phyloP scores from a whole-genome alignment of 2,797 vertebrate genomes.

The Diglossa cyanea region DNA sequence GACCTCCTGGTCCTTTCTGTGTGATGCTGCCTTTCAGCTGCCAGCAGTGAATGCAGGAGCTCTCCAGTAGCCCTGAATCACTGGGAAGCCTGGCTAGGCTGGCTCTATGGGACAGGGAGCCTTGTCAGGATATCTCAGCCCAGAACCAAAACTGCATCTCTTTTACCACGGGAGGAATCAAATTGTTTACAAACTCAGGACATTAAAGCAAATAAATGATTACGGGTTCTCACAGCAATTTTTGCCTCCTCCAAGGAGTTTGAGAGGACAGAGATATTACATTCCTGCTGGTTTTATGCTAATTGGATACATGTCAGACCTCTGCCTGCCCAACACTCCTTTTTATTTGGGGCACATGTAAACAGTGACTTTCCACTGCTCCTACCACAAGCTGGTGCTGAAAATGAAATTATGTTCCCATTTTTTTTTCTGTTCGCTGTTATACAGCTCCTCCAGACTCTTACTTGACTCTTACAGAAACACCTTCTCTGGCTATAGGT shows the following conservation, averaged over 20 bases:
- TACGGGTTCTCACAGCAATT: not conserved
- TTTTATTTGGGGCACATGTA: not conserved
- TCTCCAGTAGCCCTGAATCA: not conserved
- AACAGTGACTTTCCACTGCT: not conserved
- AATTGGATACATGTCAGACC: not conserved
- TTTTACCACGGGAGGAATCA: not conserved
- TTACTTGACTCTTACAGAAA: not conserved
- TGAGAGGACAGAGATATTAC: not conserved
- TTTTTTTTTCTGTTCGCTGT: not conserved
- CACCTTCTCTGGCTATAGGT: not conserved
- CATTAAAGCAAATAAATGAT: not conserved
- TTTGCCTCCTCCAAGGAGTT: not conserved
- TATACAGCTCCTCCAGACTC: not conserved
- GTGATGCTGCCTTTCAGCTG: not conserved
- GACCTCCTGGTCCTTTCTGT: not conserved
- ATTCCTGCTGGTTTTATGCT: not conserved
- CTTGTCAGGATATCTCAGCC: not conserved
- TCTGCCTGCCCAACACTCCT: not conserved
- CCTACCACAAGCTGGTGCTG: not conserved
- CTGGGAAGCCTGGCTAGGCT: not conserved
- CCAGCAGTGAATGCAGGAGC: not conserved
- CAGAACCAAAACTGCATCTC: not conserved
- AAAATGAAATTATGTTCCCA: not conserved
- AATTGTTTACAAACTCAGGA: not conserved
- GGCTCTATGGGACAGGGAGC: not conserved